Conservation (phyloP, 2,888 invertebrate species). For the Sphaerophoria rueppellii region DNA sequence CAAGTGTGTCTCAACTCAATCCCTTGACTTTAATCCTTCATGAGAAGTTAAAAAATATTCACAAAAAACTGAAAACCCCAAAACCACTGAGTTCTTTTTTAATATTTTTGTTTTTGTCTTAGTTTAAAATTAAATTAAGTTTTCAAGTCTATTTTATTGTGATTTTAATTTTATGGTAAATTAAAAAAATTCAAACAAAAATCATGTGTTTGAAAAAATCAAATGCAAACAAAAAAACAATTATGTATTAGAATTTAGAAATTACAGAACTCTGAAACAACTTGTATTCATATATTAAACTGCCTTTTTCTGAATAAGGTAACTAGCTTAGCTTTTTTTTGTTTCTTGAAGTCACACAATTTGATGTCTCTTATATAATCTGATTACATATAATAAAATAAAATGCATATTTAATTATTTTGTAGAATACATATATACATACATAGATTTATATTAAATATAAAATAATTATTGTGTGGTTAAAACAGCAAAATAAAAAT, state of each 20-base stretch:
- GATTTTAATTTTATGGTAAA: constrained; percentile 81
- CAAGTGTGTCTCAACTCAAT: constrained; percentile 18
- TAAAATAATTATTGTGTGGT: constrained; percentile 48
- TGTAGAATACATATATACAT: constrained; percentile 52
- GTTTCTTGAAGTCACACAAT: constrained; percentile 51
- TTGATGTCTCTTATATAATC: constrained; percentile 30
- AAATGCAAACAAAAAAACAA: constrained; percentile 6
- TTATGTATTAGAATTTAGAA: constrained; percentile 8
- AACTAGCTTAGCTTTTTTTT: constrained; percentile 35
- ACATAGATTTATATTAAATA: constrained; percentile 59
- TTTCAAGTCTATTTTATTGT: constrained; percentile 82
- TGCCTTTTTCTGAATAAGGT: constrained; percentile 55
- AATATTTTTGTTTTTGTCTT: constrained; percentile 31
- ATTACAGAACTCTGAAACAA: constrained; percentile 36
- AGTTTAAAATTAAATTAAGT: constrained; percentile 62
- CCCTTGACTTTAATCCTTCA: constrained; percentile 2
- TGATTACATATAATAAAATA: constrained; percentile 4
- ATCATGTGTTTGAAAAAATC: constrained; percentile 21
- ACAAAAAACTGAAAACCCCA: constrained; percentile 11
- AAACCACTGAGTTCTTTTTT: constrained; percentile 20
- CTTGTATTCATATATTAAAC: constrained; percentile 58
- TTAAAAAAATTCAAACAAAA: constrained; percentile 41
- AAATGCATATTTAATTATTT: constrained; percentile 66
- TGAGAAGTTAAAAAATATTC: constrained; percentile 5
- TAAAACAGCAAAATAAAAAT: constrained; percentile 4